Percentiles rank a stretch among this genome's conserved stretches.
These are phyloP conservation scores for Entomobrya multifasciata DNA, from an alignment of 2,888 invertebrate species.

Conservation along the genomic window DNA sequence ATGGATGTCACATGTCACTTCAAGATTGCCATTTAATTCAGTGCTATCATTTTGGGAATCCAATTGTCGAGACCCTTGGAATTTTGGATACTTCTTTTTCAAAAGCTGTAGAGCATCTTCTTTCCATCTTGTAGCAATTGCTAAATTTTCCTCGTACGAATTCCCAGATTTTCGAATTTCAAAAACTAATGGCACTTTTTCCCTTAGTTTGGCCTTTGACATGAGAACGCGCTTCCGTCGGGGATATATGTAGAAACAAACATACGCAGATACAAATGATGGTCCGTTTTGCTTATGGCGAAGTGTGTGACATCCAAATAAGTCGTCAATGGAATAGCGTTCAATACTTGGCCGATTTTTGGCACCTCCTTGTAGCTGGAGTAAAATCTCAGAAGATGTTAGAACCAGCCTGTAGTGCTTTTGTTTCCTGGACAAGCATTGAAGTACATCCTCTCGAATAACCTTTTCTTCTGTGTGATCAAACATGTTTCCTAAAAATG, in stretches of 20 bases:
- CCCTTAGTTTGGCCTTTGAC: conserved; percentile 66
- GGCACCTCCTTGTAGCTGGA: conserved; percentile 56
- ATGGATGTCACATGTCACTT: neutral
- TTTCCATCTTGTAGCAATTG: conserved; percentile 76
- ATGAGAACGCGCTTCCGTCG: conserved; percentile 72
- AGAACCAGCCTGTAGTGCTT: conserved; percentile 75
- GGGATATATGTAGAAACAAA: conserved; percentile 78
- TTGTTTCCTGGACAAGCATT: conserved; percentile 73
- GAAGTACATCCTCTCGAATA: conserved; percentile 76
- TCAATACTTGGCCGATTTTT: conserved; percentile 69
- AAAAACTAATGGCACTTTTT: conserved; percentile 75
- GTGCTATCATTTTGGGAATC: neutral
- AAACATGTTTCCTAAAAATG: neutral
- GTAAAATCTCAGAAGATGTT: conserved; percentile 69
- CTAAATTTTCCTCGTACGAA: conserved; percentile 75
- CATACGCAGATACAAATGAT: conserved; percentile 66
- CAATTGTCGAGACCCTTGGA: conserved; percentile 56
- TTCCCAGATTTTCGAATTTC: conserved; percentile 73
- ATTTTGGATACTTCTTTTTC: conserved; percentile 70
- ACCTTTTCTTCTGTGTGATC: conserved; percentile 69
- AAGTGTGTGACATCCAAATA: conserved; percentile 78
- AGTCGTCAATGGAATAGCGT: conserved; percentile 72
- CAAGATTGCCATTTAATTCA: neutral
- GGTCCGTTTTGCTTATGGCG: conserved; percentile 71
- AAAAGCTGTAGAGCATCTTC: conserved; percentile 66